Evolutionary conservation across 2,113 vertebrate species (phyloP).

Genomic region (Pteruthius melanotis): DNA sequence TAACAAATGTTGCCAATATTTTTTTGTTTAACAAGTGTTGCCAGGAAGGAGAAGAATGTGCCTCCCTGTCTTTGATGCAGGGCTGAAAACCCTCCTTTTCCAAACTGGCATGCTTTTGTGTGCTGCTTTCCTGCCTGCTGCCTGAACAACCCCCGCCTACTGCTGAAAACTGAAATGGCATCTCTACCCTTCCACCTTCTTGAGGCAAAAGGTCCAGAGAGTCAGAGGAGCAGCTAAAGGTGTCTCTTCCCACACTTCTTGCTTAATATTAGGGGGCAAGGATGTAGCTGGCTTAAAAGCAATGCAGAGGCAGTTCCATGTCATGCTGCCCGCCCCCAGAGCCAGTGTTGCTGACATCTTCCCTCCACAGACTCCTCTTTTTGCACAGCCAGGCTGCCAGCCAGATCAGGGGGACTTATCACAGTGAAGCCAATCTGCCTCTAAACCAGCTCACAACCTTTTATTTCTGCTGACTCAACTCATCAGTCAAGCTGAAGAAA

Average conservation of each 20-base stretch:
- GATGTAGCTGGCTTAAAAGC: background rate
- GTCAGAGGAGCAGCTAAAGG: background rate
- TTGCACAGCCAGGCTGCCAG: background rate
- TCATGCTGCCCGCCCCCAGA: accelerated
- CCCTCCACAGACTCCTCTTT: background rate
- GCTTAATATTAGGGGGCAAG: background rate
- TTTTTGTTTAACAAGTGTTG: background rate
- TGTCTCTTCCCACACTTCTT: background rate
- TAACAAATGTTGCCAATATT: background rate
- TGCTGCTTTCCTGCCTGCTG: background rate
- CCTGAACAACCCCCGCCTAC: background rate
- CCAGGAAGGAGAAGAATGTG: background rate
- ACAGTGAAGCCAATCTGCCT: background rate
- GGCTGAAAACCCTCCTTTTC: background rate
- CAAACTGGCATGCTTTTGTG: background rate
- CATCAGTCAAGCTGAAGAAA: background rate
- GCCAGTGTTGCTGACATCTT: background rate
- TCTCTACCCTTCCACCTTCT: background rate
- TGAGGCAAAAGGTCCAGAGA: background rate
- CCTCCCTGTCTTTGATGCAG: background rate
- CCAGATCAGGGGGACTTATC: background rate
- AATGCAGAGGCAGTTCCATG: background rate
- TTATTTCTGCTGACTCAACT: background rate
- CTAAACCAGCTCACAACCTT: background rate
- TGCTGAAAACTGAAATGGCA: background rate